Evolutionary conservation across 2,888 invertebrate genomes (phyloP).

Genomic region (Heliconius charithonia): DNA sequence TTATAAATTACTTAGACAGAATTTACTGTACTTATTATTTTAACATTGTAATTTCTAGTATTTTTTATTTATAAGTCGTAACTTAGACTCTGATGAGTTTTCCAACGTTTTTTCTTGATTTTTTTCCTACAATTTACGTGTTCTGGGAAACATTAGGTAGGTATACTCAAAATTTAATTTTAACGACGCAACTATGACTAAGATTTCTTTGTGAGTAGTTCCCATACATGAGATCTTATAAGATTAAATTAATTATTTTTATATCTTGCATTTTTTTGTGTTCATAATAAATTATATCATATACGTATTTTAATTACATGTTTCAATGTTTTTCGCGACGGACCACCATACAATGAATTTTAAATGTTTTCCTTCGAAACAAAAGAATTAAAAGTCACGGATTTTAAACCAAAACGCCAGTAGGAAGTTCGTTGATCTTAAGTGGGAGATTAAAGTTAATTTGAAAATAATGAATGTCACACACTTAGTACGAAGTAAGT

Average conservation of each 20-base stretch:
- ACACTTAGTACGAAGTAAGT: slow-evolving; percentile 45
- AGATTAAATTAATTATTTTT: slow-evolving; percentile 27
- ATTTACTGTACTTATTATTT: neutral
- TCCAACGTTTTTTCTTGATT: neutral
- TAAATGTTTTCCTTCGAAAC: slow-evolving; percentile 51
- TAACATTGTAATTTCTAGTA: neutral
- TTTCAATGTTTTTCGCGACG: slow-evolving; percentile 36
- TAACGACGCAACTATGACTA: slow-evolving; percentile 31
- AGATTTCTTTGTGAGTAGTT: slow-evolving; percentile 39
- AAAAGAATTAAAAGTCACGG: slow-evolving; percentile 62
- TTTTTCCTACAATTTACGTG: neutral
- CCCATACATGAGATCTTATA: slow-evolving; percentile 36
- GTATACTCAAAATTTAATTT: slow-evolving; percentile 23
- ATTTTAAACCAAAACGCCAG: slow-evolving; percentile 41
- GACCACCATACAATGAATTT: slow-evolving; percentile 31
- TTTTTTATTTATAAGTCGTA: neutral
- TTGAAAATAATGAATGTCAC: slow-evolving; percentile 76
- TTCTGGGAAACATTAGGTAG: slow-evolving; percentile 10
- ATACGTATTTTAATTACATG: slow-evolving; percentile 47
- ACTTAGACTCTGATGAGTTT: neutral
- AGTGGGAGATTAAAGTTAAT: slow-evolving; percentile 75
- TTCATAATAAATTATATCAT: slow-evolving; percentile 49
- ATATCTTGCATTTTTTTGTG: slow-evolving; percentile 33
- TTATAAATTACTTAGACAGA: neutral
- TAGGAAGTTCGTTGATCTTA: slow-evolving; percentile 74